Percentiles rank a stretch among this genome's conserved stretches.
These are phyloP conservation scores for Philereme transversata DNA, from an alignment of 2,888 invertebrate species.

Conservation along the genomic window DNA sequence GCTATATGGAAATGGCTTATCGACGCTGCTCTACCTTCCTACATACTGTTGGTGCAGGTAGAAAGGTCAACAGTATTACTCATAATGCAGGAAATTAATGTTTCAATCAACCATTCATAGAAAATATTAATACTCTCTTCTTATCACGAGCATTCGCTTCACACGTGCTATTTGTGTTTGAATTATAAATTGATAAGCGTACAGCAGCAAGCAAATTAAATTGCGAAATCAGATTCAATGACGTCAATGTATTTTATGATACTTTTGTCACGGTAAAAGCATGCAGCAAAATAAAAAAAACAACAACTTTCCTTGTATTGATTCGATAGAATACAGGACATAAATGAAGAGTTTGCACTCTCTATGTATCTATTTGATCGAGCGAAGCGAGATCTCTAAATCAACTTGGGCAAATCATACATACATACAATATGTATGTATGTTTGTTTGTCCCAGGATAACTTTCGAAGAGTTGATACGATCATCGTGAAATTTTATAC, in stretches of 20 bases:
- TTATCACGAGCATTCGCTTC: conserved; percentile 46
- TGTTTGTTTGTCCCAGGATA: too few species aligned
- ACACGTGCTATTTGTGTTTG: conserved; percentile 48
- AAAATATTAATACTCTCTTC: conserved; percentile 34
- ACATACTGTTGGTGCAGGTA: neutral
- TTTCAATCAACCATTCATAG: conserved; percentile 33
- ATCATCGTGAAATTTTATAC: too few species aligned
- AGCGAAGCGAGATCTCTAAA: too few species aligned
- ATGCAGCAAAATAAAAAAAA: neutral
- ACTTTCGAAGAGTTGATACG: too few species aligned
- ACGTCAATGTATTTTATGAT: conserved; percentile 35
- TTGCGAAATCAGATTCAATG: conserved; percentile 34
- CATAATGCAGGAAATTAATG: neutral
- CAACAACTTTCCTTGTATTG: too few species aligned
- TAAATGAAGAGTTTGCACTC: too few species aligned
- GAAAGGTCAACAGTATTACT: conserved; percentile 9
- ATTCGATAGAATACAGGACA: too few species aligned
- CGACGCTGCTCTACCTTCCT: neutral
- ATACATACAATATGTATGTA: too few species aligned
- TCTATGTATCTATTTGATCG: too few species aligned
- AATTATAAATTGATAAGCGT: conserved; percentile 43
- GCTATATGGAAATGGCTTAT: conserved; percentile 1
- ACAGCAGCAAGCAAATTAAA: conserved; percentile 34
- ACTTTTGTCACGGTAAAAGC: neutral
- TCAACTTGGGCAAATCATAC: too few species aligned